Base-by-base conservation (phyloP, 2,888 invertebrate species). In the Lordiphosa fenestrarum region DNA sequence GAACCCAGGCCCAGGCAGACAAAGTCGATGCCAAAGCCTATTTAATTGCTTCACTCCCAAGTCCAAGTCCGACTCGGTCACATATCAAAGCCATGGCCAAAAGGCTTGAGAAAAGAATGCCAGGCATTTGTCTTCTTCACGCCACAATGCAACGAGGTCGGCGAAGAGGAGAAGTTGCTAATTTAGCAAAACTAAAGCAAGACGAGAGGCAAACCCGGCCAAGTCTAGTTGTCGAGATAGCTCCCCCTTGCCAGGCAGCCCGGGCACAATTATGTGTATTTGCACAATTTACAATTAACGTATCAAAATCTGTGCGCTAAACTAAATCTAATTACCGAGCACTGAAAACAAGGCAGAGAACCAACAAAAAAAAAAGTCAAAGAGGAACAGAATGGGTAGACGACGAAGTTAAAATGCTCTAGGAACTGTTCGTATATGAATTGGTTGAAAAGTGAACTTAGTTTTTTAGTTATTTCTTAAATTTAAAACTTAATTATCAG, bases 261-360 rank as follows among this genome's bases (percentile, higher is more conserved):
- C 30, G 38, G 41, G 40, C 51, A 64, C 77, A 82, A 80, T 80
- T 75, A 82, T 75, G 78, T 73, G 56, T 73, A 76, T 73, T 80
- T 78, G 78, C 78, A 78, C 82, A 73, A 73, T 78, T 80, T 67
- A 75, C 80, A 80, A 80, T 80, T 80, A 80, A 82, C 78, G 78
- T 78, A 82, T 80, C 75, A 80, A 80, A 82, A 82, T 73, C 75
- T 71, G 69, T 71, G 66, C 62, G 77, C 71, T 82, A 71, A 80
- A 75, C 82, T 78, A 73, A 78, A 78, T 73, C 82, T 78, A 71
- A 82, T 80, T 80, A 80, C 73, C 63, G 69, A 53, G 61, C 46
- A 21, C 33, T 46, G 50, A 50, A 51, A 48, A 55, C 55, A 35
- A 53, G 41, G 49, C 49, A 55, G 50, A 15, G 13, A 36, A 35